These are phyloP conservation scores for Tenualosa thibaudeaui DNA, from an alignment of 2,797 vertebrate species.

Conservation along the genomic window DNA sequence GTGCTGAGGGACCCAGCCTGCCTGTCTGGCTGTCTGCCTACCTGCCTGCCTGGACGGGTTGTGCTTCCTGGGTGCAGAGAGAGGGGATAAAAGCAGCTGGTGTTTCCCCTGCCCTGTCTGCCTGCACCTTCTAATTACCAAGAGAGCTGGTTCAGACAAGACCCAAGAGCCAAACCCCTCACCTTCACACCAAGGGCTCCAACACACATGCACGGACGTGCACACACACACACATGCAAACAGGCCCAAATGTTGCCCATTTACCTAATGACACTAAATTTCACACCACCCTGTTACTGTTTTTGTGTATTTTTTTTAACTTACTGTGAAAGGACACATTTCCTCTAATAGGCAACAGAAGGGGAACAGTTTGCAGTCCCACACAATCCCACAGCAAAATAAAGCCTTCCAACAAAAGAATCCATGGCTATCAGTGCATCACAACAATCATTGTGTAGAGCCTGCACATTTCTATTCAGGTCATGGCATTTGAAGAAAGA, in stretches of 20 bases:
- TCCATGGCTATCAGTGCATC: not conserved
- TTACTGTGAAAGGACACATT: not conserved
- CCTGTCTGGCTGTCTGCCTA: not conserved
- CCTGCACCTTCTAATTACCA: slow-evolving; percentile 16
- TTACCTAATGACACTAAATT: slow-evolving; percentile 48
- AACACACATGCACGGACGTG: slow-evolving; percentile 18
- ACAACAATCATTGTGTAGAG: not conserved
- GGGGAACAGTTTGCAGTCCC: not conserved
- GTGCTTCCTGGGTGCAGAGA: not conserved
- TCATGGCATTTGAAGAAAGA: slow-evolving; percentile 7
- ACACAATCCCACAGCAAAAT: not conserved
- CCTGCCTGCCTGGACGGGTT: not conserved
- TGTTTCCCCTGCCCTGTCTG: slow-evolving; percentile 12
- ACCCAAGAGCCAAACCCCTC: not conserved
- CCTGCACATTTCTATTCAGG: not conserved
- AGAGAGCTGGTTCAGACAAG: slow-evolving; percentile 15
- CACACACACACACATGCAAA: slow-evolving; percentile 16
- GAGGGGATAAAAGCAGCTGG: slow-evolving; percentile 8
- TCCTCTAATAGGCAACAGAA: not conserved
- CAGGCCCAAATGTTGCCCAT: slow-evolving; percentile 26
- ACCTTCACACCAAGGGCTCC: slow-evolving; percentile 12
- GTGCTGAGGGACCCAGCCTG: not conserved
- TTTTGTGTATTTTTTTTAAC: not conserved
- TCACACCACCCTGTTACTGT: slow-evolving; percentile 5
- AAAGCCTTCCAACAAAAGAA: not conserved